Percentiles rank a stretch among this genome's conserved stretches.
Conservation (phyloP, 2,888 invertebrate species). For the Pristionchus entomophagus region DNA sequence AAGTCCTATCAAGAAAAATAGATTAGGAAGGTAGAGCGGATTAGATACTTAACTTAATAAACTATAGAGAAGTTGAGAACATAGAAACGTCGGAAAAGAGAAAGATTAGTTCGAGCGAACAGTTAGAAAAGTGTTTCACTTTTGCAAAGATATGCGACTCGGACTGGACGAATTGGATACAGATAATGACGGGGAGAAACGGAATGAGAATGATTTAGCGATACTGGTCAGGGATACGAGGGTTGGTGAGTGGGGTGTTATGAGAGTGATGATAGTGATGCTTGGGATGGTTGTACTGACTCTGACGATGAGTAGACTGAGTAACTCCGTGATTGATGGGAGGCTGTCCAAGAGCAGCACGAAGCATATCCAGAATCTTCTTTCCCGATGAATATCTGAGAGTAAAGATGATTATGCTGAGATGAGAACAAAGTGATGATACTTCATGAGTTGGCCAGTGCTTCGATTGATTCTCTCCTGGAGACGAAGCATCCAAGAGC, state of each 20-base stretch:
- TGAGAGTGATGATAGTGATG: background rate
- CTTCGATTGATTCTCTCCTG: conserved; percentile 11
- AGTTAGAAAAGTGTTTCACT: background rate
- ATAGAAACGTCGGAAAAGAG: background rate
- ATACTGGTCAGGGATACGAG: conserved; percentile 6
- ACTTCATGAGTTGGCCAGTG: conserved; percentile 13
- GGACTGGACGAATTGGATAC: background rate
- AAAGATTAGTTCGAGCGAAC: background rate
- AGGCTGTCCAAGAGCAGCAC: conserved; percentile 10
- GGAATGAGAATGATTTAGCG: background rate
- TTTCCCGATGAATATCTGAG: conserved; percentile 67
- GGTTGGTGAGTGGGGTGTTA: background rate
- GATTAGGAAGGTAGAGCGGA: background rate
- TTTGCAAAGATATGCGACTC: background rate
- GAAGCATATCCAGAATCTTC: conserved; percentile 66
- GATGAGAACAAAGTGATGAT: background rate
- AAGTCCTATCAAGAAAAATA: background rate
- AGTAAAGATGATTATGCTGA: background rate
- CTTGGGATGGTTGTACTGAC: background rate
- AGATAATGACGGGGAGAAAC: background rate
- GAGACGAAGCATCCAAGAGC: conserved; percentile 29
- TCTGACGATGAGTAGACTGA: background rate
- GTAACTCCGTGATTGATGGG: background rate
- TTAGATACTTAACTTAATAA: conserved; percentile 39
- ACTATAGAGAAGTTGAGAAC: background rate